Base-by-base conservation (phyloP, 2,888 invertebrate species). In the Scotopteryx bipunctaria region DNA sequence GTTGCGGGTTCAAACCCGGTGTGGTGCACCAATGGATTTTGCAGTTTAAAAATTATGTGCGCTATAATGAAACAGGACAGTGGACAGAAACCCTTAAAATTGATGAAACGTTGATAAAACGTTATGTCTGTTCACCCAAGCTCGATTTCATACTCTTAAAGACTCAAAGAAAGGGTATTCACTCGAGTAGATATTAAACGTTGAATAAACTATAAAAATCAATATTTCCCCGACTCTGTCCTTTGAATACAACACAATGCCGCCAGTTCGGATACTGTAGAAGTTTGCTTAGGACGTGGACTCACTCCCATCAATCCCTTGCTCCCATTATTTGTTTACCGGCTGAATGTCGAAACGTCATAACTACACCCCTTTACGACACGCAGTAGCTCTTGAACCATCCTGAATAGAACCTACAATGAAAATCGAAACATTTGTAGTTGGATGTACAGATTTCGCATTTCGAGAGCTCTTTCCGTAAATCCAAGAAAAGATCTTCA, bases 271-370 rank as follows among this genome's bases (percentile, higher is more conserved):
- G 76, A 78, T 81, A 73, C 78, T 71, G 73, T 74, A 69, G 63
- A 75, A 78, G 83, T 87, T 86, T 85, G 75, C 76, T 85, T 84
- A 86, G 85, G 86, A 85, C 77, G 76, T 76, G 73, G 72, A 80
- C 75, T 78, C 78, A 64, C 76, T 76, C 71, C 74, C 78, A 81
- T 83, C 83, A 84, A 84, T 82, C 83, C 81, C 71, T 78, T 74
- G 71, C 75, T 78, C 64, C 78, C 75, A 79, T 84, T 86, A 86
- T 86, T 84, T 87, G 83, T 81, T 78, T 73, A 78, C 66, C 58
- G 54, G 45, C 52, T 66, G 59, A 63, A 73, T 64, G 53, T 63
- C 62, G 57, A 73, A 85, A 78, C 64, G 77, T 63, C 71, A 62
- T 62, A 81, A 67, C 65, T 60, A 58, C 62, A 58, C 47, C 55